Percentiles rank a stretch among this genome's conserved stretches.
Evolutionary conservation across 2,797 vertebrate genomes (phyloP).

Genomic region (Trematomus bernacchii): DNA sequence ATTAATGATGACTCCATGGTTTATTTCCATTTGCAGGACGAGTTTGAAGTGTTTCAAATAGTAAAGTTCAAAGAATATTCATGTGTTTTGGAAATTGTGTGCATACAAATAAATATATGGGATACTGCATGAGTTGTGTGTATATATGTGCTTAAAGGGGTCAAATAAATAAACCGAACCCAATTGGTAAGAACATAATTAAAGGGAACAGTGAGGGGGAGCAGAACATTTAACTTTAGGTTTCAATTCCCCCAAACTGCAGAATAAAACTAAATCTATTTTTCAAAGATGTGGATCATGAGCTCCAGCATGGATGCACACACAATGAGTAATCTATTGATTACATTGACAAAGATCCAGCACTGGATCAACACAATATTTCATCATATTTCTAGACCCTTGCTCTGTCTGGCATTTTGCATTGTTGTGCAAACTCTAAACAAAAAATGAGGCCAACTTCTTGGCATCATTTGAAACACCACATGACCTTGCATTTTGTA

Average conservation of each 20-base stretch:
- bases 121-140: too few species aligned
- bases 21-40: too few species aligned
- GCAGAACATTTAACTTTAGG: neutral
- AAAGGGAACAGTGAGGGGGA: too few species aligned
- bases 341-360: constrained; percentile 46
- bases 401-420: constrained; percentile 10
- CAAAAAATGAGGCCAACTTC: neutral
- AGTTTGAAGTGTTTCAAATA: too few species aligned
- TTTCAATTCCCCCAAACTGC: neutral
- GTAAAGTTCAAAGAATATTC: too few species aligned
- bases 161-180: too few species aligned
- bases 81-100: too few species aligned
- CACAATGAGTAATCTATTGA: constrained; percentile 44
- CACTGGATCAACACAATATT: constrained; percentile 35
- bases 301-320: constrained; percentile 19
- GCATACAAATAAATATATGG: too few species aligned
- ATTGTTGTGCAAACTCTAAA: constrained; percentile 13
- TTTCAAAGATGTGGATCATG: neutral
- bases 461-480: constrained; percentile 18
- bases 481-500: constrained; percentile 5
- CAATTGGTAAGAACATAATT: too few species aligned
- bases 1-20: too few species aligned
- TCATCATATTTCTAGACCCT: constrained; percentile 14
- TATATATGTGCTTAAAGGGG: too few species aligned
- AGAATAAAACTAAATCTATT: neutral